Evolutionary conservation across 1,140 invertebrate species (phyloP), one percentile per base, ranked within the genome.

Genomic region (Calephelis virginiensis): DNA sequence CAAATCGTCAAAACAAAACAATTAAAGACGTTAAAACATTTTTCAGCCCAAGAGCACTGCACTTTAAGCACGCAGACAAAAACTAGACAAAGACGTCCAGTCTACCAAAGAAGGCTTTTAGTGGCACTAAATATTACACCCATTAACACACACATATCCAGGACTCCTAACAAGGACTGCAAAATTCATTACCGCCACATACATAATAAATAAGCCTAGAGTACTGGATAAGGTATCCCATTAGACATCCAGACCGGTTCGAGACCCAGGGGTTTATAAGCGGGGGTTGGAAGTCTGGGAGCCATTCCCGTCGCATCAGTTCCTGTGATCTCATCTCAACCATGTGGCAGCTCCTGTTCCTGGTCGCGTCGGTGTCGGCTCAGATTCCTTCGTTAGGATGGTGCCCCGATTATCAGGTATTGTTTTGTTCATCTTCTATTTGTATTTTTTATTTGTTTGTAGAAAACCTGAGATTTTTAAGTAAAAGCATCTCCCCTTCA

Each of bases 371-470:
- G 8, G 88, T 86, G 8, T 77, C 85, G 1, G 90, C 91, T 40
- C 90, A 92, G 71, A 91, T 92, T 61, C 91, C 91, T 0, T 90
- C 90, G 37, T 69, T 92, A 60, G 91, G 91, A 73, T 92, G 90
- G 86, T 92, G 91, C 69, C 91, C 91, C 1, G 90, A 92, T 66
- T 91, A 86, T 77, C 88, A 89, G 83, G 90, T 92, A 71, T 79
- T 75, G 37, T 48, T 49, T 63, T 63, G 5, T 46, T 1, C 7
- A 14, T 61, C 0, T 73, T 68, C 47, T 63, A 67, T 69, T 46
- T 67, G 66, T 67, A 61, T 43, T 64, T 61, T 53, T 5, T 65
- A 61, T 17, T n/a, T 46, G n/a, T 68, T 59, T 10, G 43, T 56
- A 50, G 4, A 13, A 28, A 28, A 28, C 28, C 28, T 28, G 28